Percentiles rank a stretch among this genome's conserved stretches.
Conservation (phyloP, 1,140 invertebrate species). For the Dendroctonus ponderosae region DNA sequence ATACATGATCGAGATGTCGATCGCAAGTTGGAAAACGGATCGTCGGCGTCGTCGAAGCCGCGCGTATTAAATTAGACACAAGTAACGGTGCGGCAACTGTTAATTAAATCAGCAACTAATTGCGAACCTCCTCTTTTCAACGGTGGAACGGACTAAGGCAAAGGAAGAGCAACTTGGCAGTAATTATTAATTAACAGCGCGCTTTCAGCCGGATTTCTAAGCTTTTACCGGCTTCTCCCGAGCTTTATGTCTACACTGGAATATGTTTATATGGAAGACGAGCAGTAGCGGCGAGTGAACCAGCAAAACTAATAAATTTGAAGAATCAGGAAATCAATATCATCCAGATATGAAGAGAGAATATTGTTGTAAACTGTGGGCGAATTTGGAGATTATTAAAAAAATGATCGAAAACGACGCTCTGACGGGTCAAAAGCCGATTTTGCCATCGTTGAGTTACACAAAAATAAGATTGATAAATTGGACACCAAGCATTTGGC, state of each 20-base stretch:
- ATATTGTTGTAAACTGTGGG: too few relatives aligned
- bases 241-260: slow-evolving; percentile 46
- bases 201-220: slow-evolving; percentile 55
- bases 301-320: too few relatives aligned
- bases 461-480: too few relatives aligned
- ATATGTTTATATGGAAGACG: slow-evolving; percentile 45
- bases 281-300: slow-evolving; percentile 18
- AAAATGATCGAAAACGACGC: too few relatives aligned
- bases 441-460: too few relatives aligned
- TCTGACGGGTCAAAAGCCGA: too few relatives aligned
- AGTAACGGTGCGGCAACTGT: slow-evolving; percentile 48
- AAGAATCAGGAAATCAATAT: too few relatives aligned
- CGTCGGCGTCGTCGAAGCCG: background rate
- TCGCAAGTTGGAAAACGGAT: background rate
- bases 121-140: slow-evolving; percentile 40
- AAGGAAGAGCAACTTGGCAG: slow-evolving; percentile 54
- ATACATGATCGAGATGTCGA: background rate
- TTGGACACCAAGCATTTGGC: too few relatives aligned
- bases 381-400: too few relatives aligned
- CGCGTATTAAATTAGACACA: slow-evolving; percentile 44
- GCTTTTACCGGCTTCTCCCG: slow-evolving; percentile 53
- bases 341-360: too few relatives aligned
- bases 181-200: slow-evolving; percentile 57
- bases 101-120: slow-evolving; percentile 49
- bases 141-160: slow-evolving; percentile 47